phyloP scores from a whole-genome alignment of 1,140 invertebrate genomes.

The Rhyacophila brunnea region DNA sequence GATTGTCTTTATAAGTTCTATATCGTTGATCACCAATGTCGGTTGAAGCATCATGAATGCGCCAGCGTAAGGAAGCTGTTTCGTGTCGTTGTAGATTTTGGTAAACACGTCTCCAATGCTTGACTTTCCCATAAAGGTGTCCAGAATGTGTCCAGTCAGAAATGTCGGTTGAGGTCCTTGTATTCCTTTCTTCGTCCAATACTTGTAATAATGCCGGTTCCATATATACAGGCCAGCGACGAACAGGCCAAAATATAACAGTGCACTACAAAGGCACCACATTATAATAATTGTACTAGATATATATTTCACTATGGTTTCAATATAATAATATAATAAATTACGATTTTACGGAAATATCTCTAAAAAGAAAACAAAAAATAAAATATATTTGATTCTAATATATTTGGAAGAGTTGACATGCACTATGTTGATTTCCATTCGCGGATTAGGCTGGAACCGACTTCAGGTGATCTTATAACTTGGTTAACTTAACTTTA shows the following conservation, averaged over 20 bases:
- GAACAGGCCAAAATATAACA: background rate
- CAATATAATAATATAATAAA: no score
- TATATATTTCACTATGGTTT: background rate
- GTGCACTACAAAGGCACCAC: background rate
- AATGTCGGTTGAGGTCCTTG: conserved; percentile 16
- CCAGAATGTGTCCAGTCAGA: conserved; percentile 33
- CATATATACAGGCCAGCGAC: conserved; percentile 2
- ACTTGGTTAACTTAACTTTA: no score
- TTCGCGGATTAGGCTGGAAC: no score
- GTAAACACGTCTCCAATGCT: conserved; percentile 38
- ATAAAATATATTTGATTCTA: no score
- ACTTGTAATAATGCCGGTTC: background rate
- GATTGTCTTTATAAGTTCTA: conserved; percentile 60
- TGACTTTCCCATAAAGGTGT: conserved; percentile 5
- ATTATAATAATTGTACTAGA: background rate
- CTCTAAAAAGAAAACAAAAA: no score
- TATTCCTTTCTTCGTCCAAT: conserved; percentile 22
- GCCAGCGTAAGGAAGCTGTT: conserved; percentile 37
- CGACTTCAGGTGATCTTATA: no score
- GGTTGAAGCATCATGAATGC: conserved; percentile 48
- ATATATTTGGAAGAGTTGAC: no score
- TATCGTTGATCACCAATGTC: conserved; percentile 53
- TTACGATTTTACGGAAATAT: no score
- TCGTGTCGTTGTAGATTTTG: conserved; percentile 29
- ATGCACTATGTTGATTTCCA: no score